Evolutionary conservation across 1,140 invertebrate species (phyloP), one percentile per base, ranked within the genome.

Genomic region (Scaptomyza montana): DNA sequence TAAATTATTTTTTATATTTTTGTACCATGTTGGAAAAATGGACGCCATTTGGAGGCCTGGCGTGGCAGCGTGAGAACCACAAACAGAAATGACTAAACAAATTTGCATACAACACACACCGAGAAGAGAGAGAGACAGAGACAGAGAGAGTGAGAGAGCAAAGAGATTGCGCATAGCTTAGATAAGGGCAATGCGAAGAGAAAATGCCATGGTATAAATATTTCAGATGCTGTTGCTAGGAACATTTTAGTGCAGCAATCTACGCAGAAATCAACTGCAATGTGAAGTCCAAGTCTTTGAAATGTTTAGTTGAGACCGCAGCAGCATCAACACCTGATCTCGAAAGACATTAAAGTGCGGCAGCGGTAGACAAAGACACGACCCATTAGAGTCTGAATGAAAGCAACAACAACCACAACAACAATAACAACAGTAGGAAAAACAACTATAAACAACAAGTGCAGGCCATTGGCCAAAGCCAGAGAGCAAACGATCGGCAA

Each of bases 61-160:
- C 50, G 74, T 81, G 82, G 82, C 79, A 84, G 80, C 85, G 84
- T 84, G 84, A 89, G 85, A 89, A 89, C 84, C 77, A 77, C 79
- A 89, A 89, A 89, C 74, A 89, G 36, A 80, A 89, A 89, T 89
- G 85, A 89, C 85, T 89, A 80, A 89, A 89, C 84, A 89, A 89
- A 89, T 89, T 89, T 89, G 80, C 80, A 86, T 80, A 63, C 57
- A 66, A 60, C 57, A 51, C 43, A 56, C 41, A 13, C 3, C 8
- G 39, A n/a, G 4, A 21, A 41, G 13, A 41, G 12, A 49, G 13
- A 12, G 7, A 36, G 49, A 53, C 51, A 56, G 45, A 56, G 39
- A 1, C 16, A 16, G 16, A 16, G 19, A 49, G 13, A 12, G 7
- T 49, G 49, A 53, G 60, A 56, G 45, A 56, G 39, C 33, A 45